Evolutionary conservation across 2,797 vertebrate species (phyloP).

Genomic region (Notolepis coatsorum): DNA sequence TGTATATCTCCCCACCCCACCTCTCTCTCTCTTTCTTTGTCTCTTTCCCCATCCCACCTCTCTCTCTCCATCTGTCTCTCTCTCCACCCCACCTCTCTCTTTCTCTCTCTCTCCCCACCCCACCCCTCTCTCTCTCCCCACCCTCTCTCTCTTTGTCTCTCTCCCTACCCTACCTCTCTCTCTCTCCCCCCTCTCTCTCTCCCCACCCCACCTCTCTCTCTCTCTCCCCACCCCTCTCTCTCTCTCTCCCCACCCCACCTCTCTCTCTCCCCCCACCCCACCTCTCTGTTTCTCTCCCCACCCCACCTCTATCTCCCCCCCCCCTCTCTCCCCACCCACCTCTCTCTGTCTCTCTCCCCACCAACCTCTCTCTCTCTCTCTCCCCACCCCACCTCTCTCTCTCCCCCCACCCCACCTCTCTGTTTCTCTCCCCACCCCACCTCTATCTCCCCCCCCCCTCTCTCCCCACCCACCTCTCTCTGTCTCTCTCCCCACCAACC

Average conservation of each 20-base stretch:
- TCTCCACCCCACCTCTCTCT: too few species aligned
- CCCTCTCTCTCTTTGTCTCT: not conserved
- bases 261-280: too few species aligned
- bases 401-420: too few species aligned
- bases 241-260: not conserved
- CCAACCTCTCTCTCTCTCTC: not conserved
- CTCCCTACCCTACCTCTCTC: not conserved
- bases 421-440: too few species aligned
- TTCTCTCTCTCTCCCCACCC: not conserved
- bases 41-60: not conserved
- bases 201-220: not conserved
- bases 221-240: too few species aligned
- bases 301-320: too few species aligned
- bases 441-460: not conserved
- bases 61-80: too few species aligned
- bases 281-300: too few species aligned
- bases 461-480: not conserved
- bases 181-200: not conserved
- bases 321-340: too few species aligned
- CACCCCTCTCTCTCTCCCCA: not conserved
- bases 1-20: too few species aligned
- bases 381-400: too few species aligned
- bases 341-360: too few species aligned
- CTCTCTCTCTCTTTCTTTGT: not conserved
- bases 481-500: not conserved